Base-by-base conservation (phyloP, 1,140 invertebrate genomes). In the Macrobrachium rosenbergii region DNA sequence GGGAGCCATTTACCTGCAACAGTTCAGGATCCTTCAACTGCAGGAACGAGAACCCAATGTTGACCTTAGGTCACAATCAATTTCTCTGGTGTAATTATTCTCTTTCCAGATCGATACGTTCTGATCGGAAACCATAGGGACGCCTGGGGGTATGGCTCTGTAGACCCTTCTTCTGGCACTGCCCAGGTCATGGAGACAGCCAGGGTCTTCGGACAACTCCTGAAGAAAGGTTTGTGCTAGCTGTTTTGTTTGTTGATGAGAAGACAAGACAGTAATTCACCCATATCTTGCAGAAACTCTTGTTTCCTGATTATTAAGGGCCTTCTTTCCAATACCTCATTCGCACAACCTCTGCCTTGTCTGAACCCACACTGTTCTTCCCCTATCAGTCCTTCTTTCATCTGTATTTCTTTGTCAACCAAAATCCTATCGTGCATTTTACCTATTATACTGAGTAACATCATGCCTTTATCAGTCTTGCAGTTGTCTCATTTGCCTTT, bases 61-160 rank as follows among this genome's bases (percentile, higher is more conserved):
- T 37, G 28, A 37, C 28, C 28, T 37, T 37, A 8, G 52, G 52
- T 52, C 12, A 52, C 52, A 52, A 52, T 2, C 12, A 52, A 8
- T 52, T 52, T 43, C 59, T 63, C 37, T 90, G 92, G 94, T 19
- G 90, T 94, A 43, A 89, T 94, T 14, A 37, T 60, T 52, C n/a
- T n/a, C n/a, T 19, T 45, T 45, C 10, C 88, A 90, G 89, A 90
- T 37, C 81, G 93, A 2, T 94, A 94, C 90, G 92, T 94, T 16
- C 90, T 95, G 43, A 89, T 95, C 16, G 94, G 94, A 6, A 94
- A 94, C 89, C 94, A 95, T 88, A 91, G 94, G 80, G 94, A 94
- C 91, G 92, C 94, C 23, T 94, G 94, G 94, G 92, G 92, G 8
- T 94, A 92, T 89, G 94, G 93, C 12, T 92, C 93, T 16, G 89